Base-by-base conservation (phyloP, 2,888 invertebrate species). In the Nemotelus nigrinus region DNA sequence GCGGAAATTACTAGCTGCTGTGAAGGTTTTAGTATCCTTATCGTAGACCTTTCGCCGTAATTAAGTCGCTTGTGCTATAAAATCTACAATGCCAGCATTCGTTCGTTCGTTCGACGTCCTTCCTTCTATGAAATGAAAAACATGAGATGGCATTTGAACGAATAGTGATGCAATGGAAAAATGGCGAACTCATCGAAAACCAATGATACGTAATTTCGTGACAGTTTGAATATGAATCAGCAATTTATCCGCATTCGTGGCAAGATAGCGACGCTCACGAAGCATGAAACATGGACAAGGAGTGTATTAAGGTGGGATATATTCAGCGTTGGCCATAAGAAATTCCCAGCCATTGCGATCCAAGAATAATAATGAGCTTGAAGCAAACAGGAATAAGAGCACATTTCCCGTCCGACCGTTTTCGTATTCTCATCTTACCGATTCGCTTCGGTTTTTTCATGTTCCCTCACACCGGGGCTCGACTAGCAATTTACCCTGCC, bases 351-450 rank as follows among this genome's bases (percentile, higher is more conserved):
- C 45, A 47, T n/a, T 58, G 44, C 67, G 67, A 58, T 58, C 50
- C 45, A 44, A 72, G 71, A 72, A 72, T 72, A 72, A 72, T 72
- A 72, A 72, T 72, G 71, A 72, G 57, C 67, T 48, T n/a, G 67
- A 43, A 39, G 67, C 47, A 48, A 25, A 43, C 8, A 58, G 5
- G 63, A 63, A 39, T 67, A 25, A 48, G 50, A 8, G 25, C 48
- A 48, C 39, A 25, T 8, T 41, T 65, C 47, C 7, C 47, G 65
- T 65, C 25, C 45, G 45, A 44, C 57, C 45, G 45, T 8, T 48
- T 47, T 67, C 4, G 47, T 67, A 7, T 7, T 25, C 25, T 25
- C 25, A 25, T 25, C 25, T 25, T 25, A 25, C 25, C 25, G 25
- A 25, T 25, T 25, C 25, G 25, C 25, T 25, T 25, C 25, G 25